Conservation (phyloP, 1,140 invertebrate species). For the Scaptomyza hsui region DNA sequence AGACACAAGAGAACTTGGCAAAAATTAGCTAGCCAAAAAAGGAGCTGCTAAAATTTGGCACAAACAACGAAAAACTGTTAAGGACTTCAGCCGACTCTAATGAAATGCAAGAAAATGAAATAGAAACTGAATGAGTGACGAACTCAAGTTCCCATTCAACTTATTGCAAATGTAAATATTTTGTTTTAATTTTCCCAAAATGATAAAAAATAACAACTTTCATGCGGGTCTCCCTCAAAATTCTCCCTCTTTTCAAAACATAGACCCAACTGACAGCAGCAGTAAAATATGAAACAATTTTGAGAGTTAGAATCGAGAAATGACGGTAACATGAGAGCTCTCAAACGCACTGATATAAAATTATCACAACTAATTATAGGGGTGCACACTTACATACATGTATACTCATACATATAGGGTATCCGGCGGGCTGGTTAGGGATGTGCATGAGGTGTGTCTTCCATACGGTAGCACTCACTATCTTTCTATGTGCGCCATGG, state of each 20-base stretch:
- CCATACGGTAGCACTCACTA: constrained; percentile 37
- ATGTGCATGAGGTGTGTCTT: constrained; percentile 32
- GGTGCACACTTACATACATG: constrained; percentile 38
- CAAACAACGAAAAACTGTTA: constrained; percentile 27
- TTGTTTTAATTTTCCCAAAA: constrained; percentile 72
- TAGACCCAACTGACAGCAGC: constrained; percentile 4
- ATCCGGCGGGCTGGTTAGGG: not conserved
- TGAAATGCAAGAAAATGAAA: constrained; percentile 28
- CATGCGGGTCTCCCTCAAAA: constrained; percentile 58
- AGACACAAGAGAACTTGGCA: constrained; percentile 35
- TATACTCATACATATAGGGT: not conserved
- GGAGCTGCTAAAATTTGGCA: constrained; percentile 37
- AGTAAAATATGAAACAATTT: constrained; percentile 48
- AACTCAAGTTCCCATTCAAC: constrained; percentile 45
- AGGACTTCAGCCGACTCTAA: constrained; percentile 16
- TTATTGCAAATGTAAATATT: constrained; percentile 79
- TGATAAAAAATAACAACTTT: constrained; percentile 63
- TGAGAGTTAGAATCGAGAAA: constrained; percentile 26
- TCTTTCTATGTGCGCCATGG: constrained; percentile 34
- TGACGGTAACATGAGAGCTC: constrained; percentile 57
- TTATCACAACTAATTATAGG: constrained; percentile 79
- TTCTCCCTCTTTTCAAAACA: not conserved
- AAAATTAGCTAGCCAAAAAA: constrained; percentile 33
- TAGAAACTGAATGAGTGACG: constrained; percentile 15
- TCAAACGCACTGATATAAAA: constrained; percentile 73